These are phyloP conservation scores for Patella caerulea DNA, from an alignment of 2,888 invertebrate species.

Conservation along the genomic window DNA sequence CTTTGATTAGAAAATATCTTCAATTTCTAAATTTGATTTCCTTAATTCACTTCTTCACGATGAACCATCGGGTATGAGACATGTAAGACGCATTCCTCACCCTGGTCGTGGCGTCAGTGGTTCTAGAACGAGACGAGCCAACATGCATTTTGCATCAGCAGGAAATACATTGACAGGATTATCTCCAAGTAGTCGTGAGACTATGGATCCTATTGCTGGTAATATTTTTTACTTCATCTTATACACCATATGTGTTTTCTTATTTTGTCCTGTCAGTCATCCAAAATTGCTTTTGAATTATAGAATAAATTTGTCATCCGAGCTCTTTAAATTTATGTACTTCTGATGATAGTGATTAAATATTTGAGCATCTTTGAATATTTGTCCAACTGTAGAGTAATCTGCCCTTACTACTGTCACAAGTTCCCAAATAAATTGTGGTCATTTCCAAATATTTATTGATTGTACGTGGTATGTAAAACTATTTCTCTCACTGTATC, in stretches of 20 bases:
- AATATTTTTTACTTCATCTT: background rate
- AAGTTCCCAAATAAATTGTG: no score
- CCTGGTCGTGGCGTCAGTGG: conserved; percentile 81
- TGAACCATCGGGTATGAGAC: conserved; percentile 82
- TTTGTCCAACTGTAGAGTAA: no score
- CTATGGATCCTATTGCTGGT: conserved; percentile 93
- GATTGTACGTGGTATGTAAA: no score
- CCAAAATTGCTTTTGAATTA: background rate
- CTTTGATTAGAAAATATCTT: conserved; percentile 9
- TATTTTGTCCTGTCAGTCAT: no score
- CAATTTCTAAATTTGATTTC: conserved; percentile 13
- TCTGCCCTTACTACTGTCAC: no score
- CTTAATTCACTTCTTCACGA: conserved; percentile 76
- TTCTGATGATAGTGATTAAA: background rate
- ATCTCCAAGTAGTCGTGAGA: conserved; percentile 90
- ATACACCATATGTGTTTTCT: background rate
- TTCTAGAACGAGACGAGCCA: conserved; percentile 86
- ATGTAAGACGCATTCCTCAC: conserved; percentile 85
- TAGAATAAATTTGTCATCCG: background rate
- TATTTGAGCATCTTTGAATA: no score
- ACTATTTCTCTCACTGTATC: no score
- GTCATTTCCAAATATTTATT: no score
- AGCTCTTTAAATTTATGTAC: background rate
- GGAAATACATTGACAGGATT: conserved; percentile 83
- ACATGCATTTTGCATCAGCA: conserved; percentile 94